phyloP scores from a whole-genome alignment of 2,888 invertebrate genomes.

The Ormyrus pomaceus region DNA sequence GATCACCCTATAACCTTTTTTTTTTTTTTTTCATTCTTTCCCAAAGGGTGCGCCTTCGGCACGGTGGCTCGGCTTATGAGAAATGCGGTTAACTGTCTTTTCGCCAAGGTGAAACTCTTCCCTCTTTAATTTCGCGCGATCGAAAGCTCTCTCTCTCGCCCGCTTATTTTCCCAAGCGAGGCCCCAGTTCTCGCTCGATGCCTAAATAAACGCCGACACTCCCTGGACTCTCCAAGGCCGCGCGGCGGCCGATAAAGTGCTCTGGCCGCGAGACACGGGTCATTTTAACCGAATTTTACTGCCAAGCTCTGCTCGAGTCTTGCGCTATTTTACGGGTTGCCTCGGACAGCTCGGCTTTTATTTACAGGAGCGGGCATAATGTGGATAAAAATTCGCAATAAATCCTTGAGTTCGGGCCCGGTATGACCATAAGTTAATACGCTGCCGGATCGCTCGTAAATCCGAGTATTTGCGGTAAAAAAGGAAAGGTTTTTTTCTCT shows the following conservation, averaged over 20 bases:
- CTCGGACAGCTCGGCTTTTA: background rate
- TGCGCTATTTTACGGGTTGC: constrained; percentile 7
- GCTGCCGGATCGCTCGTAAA: constrained; percentile 33
- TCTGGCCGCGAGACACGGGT: background rate
- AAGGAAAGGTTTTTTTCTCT: constrained; percentile 12
- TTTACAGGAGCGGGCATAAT: constrained; percentile 32
- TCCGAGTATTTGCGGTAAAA: constrained; percentile 32
- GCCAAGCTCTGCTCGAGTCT: background rate
- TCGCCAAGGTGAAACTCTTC: constrained; percentile 5
- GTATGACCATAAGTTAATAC: constrained; percentile 36
- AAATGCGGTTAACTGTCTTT: constrained; percentile 68
- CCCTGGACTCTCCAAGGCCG: constrained; percentile 41
- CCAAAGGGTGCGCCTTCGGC: constrained; percentile 58
- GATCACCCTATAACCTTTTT: background rate
- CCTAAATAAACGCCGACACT: constrained; percentile 25
- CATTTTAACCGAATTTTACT: constrained; percentile 4
- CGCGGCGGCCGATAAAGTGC: background rate
- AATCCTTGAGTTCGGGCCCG: constrained; percentile 26
- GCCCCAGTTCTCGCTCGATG: constrained; percentile 31
- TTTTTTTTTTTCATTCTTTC: background rate
- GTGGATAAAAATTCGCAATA: constrained; percentile 17
- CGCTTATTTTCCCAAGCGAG: constrained; percentile 36
- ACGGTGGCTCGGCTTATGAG: constrained; percentile 65
- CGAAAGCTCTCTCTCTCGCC: constrained; percentile 30
- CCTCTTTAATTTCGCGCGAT: constrained; percentile 2